Conservation (phyloP, 2,888 invertebrate genomes). For the Saturnia japonica region DNA sequence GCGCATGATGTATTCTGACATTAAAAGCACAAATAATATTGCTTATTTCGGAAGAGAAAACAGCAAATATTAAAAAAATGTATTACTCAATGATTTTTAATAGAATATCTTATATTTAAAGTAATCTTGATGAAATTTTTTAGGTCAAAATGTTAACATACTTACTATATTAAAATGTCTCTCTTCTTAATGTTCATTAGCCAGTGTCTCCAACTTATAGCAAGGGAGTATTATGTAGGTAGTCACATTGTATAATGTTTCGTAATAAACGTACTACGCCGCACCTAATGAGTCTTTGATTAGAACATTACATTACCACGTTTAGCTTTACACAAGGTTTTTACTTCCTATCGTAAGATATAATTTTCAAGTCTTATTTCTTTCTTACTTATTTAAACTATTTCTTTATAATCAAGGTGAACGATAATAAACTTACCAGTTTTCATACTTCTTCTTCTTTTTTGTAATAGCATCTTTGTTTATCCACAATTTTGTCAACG, state of each 20-base stretch:
- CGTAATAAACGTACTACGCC: constrained; percentile 64
- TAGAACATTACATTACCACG: constrained; percentile 62
- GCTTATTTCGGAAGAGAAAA: too few species aligned
- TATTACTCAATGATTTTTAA: too few species aligned
- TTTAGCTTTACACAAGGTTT: constrained; percentile 35
- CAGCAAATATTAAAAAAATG: too few species aligned
- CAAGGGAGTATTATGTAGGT: constrained; percentile 58
- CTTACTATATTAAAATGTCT: neutral
- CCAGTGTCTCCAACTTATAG: constrained; percentile 40
- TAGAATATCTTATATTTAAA: neutral
- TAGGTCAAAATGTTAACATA: neutral
- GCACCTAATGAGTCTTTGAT: constrained; percentile 69
- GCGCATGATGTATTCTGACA: too few species aligned
- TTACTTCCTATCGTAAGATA: neutral
- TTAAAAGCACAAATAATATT: too few species aligned
- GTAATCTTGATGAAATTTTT: neutral
- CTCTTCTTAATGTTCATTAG: constrained; percentile 16
- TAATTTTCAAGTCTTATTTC: neutral
- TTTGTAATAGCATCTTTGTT: too few species aligned
- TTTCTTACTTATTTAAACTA: neutral
- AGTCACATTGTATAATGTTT: constrained; percentile 48
- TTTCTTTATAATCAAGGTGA: neutral
- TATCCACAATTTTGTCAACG: too few species aligned
- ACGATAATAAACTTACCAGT: too few species aligned
- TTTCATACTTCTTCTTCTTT: too few species aligned